Base-by-base conservation (phyloP, 2,888 invertebrate genomes). In the Idaea biselata region DNA sequence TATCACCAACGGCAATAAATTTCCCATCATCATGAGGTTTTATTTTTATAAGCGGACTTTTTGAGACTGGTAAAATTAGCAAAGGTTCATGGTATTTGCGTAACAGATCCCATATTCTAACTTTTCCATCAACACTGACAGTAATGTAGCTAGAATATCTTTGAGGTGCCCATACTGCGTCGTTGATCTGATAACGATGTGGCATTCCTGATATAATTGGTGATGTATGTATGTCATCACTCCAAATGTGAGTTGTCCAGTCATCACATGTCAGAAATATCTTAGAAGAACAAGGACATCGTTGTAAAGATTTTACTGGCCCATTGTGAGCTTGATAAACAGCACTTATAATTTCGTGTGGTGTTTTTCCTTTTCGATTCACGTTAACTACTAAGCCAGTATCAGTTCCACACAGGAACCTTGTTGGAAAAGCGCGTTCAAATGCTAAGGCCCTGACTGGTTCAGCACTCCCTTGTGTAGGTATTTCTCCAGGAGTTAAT, bases 41-140 rank as follows among this genome's bases (percentile, higher is more conserved):
- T n/a, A 96, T 80, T 73, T 94, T 93, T 60, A 94, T 92, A 58
- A 97, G 83, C 7, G 94, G 87, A 60, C 70, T 54, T 17, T 80
- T 74, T 18, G 82, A 78, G 75, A 95, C 94, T 83, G 95, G 95
- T 3, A 96, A 89, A 61, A 94, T 93, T 18, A 94, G 83, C 32
- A 95, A 93, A 3, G 97, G 96, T 56, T 94, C 93, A 63, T 93
- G 93, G 67, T 95, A 95, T 77, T 95, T 94, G 67, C 96, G 93
- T 33, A 97, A 84, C 25, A 97, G 85, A 86, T 97, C 97, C 97
- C 97, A 97, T 56, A 95, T 94, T 71, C 96, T 95, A 55, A 97
- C 84, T 16, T 94, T 94, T 0, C 97, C 97, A 74, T 95, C 95
- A 14, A 61, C 70, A 16, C 79, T 72, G 1, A 83, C 77, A 1